Evolutionary conservation across 2,888 invertebrate genomes (phyloP).

Genomic region (Aphelenchoides bicaudatus): DNA sequence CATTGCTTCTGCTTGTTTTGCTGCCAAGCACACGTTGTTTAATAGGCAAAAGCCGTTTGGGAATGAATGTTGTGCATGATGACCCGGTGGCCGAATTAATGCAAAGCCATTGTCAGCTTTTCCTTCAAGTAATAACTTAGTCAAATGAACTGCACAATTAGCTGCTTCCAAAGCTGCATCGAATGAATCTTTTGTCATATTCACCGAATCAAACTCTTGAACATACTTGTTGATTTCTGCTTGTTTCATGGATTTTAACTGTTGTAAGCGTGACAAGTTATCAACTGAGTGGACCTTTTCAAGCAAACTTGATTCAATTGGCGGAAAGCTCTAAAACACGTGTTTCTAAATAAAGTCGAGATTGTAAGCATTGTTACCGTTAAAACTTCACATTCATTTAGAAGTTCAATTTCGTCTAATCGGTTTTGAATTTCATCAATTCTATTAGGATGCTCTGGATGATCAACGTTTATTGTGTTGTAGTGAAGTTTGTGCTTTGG

Average conservation of each 20-base stretch:
- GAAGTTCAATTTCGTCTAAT: conserved; percentile 24
- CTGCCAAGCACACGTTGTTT: conserved; percentile 93
- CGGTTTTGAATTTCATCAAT: conserved; percentile 30
- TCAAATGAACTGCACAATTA: conserved; percentile 29
- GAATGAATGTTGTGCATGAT: conserved; percentile 77
- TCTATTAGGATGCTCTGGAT: conserved; percentile 37
- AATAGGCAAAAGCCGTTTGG: conserved; percentile 89
- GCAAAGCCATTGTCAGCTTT: conserved; percentile 40
- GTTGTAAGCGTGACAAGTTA: neutral
- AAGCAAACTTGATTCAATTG: neutral
- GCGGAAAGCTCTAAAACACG: conserved; percentile 1
- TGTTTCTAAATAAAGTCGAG: neutral
- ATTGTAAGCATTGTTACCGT: conserved; percentile 7
- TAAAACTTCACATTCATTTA: conserved; percentile 31
- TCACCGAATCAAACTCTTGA: no score
- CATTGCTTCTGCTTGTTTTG: conserved; percentile 61
- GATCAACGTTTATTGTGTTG: conserved; percentile 29
- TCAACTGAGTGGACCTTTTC: neutral
- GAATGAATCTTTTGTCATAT: neutral
- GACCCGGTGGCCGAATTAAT: conserved; percentile 62
- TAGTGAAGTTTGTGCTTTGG: conserved; percentile 25
- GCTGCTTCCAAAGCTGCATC: conserved; percentile 30
- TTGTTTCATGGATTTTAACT: neutral
- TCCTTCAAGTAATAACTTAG: conserved; percentile 20
- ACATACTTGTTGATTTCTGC: conserved; percentile 6